phyloP scores from a whole-genome alignment of 1,140 invertebrate species.

The Hyphantria cunea region DNA sequence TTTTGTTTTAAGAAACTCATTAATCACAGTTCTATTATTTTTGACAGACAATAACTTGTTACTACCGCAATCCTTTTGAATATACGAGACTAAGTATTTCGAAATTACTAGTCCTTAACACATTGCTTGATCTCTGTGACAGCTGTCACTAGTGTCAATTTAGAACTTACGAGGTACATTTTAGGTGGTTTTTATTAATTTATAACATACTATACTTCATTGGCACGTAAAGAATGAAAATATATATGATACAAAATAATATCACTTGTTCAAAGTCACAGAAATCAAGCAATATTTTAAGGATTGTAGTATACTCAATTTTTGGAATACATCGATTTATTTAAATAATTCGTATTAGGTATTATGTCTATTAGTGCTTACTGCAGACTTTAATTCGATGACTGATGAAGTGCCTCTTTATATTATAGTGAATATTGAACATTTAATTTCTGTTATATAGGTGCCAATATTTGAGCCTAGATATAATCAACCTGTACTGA shows the following conservation, averaged over 20 bases:
- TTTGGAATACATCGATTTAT: neutral
- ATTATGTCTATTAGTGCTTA: constrained; percentile 19
- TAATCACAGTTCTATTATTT: neutral
- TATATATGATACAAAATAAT: too few species aligned
- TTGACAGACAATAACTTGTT: constrained; percentile 27
- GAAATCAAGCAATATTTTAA: too few species aligned
- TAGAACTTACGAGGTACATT: too few species aligned
- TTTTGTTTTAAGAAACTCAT: too few species aligned
- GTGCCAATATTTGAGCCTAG: constrained; percentile 21
- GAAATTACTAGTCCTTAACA: too few species aligned
- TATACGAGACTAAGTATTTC: constrained; percentile 7
- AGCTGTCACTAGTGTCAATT: too few species aligned
- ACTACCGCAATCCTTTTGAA: constrained; percentile 8
- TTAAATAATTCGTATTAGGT: constrained; percentile 4
- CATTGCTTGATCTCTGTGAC: too few species aligned
- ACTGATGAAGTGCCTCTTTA: constrained; percentile 23
- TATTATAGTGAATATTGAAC: constrained; percentile 18
- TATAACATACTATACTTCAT: too few species aligned
- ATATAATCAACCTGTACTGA: constrained; percentile 2
- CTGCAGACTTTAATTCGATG: constrained; percentile 20
- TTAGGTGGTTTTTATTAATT: too few species aligned
- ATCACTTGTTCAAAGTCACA: neutral
- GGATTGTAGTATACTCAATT: constrained; percentile 5
- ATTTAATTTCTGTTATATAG: constrained; percentile 12
- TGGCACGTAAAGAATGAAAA: too few species aligned